Base-by-base conservation (phyloP, 1,140 invertebrate genomes). In the Zaprionus taronus region DNA sequence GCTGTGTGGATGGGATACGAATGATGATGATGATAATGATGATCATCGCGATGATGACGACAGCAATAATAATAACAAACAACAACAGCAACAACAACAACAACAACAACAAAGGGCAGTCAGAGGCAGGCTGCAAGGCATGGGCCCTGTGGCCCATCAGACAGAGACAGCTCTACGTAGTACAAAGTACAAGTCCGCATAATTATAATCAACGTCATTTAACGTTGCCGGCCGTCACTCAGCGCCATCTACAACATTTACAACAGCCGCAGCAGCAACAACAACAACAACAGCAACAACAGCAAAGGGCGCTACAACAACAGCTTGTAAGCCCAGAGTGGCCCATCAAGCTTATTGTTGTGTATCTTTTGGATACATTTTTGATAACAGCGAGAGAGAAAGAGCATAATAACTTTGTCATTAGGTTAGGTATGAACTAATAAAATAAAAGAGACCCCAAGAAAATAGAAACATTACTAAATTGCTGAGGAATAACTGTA, bases 191-290 rank as follows among this genome's bases (percentile, higher is more conserved):
- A 89, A 89, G 85, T 90, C 86, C 85, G 85, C 85, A 89, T 89
- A 89, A 89, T 89, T 89, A 89, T 89, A 89, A 89, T 89, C 85
- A 89, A 89, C 85, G 85, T 89, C 85, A 89, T 89, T 89, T 89
- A 89, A 90, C 81, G 85, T 89, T 90, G 81, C 85, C 81, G 85
- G 85, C 85, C 84, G 84, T 89, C 84, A 89, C 84, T 87, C 84
- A 86, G 83, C 83, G 84, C 84, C 84, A 81, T 80, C 81, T 51
- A 83, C 74, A 81, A 65, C 71, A 75, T 62, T 74, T 71, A 68
- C 76, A 81, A 73, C 75, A 77, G 70, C 56, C 55, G 57, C 75
- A 72, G 20, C 72, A 76, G n/a, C 44, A 71, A 6, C 51, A 61
- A 47, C 68, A 70, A 12, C 70, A 61, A 31, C 69, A 76, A 14